These are phyloP conservation scores for Agapornis canus DNA, from an alignment of 2,797 vertebrate species.

Conservation along the genomic window DNA sequence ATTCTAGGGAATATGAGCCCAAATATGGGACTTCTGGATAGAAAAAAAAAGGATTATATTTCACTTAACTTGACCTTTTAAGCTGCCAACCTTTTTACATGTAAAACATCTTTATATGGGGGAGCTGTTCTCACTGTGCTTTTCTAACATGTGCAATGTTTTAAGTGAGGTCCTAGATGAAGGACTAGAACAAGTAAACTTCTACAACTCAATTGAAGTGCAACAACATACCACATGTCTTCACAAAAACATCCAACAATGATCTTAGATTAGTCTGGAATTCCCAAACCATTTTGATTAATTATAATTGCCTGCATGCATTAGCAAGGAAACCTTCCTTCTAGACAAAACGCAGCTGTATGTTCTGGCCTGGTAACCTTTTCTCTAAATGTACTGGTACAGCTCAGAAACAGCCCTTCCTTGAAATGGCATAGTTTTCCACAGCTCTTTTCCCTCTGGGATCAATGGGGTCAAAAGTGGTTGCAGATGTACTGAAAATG, in stretches of 20 bases:
- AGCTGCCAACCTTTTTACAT: constrained; percentile 9
- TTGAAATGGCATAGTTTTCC: background rate
- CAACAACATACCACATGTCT: background rate
- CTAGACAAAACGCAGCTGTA: background rate
- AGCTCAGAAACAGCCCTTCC: constrained; percentile 7
- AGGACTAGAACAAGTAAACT: background rate
- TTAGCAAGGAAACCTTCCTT: background rate
- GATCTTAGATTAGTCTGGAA: background rate
- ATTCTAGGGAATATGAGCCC: background rate
- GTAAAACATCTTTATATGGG: background rate
- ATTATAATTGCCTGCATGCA: background rate
- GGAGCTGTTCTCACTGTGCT: background rate
- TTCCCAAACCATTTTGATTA: background rate
- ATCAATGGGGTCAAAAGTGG: background rate
- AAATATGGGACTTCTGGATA: background rate
- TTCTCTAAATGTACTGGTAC: background rate
- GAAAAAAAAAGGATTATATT: background rate
- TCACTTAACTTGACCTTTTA: constrained; percentile 18
- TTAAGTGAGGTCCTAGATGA: background rate
- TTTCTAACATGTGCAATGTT: background rate
- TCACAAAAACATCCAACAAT: background rate
- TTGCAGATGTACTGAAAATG: constrained; percentile 29
- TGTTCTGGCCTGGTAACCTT: constrained; percentile 10
- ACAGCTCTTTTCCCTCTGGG: background rate
- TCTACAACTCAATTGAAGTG: background rate